Percentiles rank a stretch among this genome's conserved stretches.
Evolutionary conservation across 1,140 invertebrate species (phyloP).

Genomic region (Pseudoatta argentina): DNA sequence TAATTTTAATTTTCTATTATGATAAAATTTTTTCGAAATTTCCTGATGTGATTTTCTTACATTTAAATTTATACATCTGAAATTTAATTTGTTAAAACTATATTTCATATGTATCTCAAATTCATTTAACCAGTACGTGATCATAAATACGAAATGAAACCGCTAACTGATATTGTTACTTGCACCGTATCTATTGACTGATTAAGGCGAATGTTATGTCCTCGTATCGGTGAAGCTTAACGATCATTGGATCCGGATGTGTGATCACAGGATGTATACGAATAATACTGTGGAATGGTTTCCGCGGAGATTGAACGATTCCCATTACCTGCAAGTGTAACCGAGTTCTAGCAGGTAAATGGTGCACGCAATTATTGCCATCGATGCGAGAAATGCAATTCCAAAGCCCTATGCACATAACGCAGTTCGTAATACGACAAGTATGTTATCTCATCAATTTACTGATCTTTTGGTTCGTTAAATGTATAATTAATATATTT

Average conservation of each 20-base stretch:
- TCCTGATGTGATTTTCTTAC: neutral
- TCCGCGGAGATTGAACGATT: slow-evolving; percentile 35
- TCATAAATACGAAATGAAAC: neutral
- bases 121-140: neutral
- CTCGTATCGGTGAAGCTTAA: slow-evolving; percentile 28
- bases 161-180: neutral
- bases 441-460: neutral
- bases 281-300: slow-evolving; percentile 58
- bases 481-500: neutral
- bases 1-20: neutral
- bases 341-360: slow-evolving; percentile 54
- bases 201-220: slow-evolving; percentile 34
- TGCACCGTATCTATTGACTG: neutral
- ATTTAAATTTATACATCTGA: slow-evolving; percentile 4
- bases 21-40: neutral
- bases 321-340: slow-evolving; percentile 40
- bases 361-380: slow-evolving; percentile 67
- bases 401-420: slow-evolving; percentile 29
- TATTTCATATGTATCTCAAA: neutral
- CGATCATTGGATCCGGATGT: slow-evolving; percentile 42
- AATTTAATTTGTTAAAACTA: neutral
- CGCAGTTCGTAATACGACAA: slow-evolving; percentile 9
- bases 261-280: slow-evolving; percentile 54
- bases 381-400: slow-evolving; percentile 65
- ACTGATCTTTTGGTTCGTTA: neutral